Conservation (phyloP, 2,888 invertebrate genomes). For the Aelia acuminata region DNA sequence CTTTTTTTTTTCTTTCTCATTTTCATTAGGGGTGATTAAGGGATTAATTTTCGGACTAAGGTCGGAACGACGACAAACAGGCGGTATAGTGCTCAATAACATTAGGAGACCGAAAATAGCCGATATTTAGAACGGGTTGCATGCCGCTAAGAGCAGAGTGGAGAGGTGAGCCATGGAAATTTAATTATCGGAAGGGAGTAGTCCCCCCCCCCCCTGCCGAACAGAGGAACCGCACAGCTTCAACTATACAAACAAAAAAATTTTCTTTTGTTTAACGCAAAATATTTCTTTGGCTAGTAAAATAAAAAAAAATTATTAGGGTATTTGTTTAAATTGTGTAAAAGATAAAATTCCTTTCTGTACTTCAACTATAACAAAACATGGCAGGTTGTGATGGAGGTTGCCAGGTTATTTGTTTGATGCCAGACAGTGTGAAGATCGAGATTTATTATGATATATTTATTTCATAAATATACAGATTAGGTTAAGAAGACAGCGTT, state of each 20-base stretch:
- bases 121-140: neutral
- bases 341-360: neutral
- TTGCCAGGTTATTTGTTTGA: too few relatives aligned
- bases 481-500: too few relatives aligned
- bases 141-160: constrained; percentile 3
- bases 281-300: neutral
- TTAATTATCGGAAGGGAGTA: constrained; percentile 5
- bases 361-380: too few relatives aligned
- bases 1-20: neutral
- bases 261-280: neutral
- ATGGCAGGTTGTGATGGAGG: too few relatives aligned
- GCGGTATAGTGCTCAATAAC: neutral
- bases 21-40: neutral
- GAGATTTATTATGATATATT: too few relatives aligned
- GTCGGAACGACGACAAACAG: neutral
- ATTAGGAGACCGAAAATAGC: constrained; percentile 6
- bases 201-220: neutral
- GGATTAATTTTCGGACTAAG: neutral
- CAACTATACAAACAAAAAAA: neutral
- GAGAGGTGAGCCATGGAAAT: constrained; percentile 22
- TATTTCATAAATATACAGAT: too few relatives aligned
- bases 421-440: too few relatives aligned
- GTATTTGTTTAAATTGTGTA: neutral
- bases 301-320: neutral
- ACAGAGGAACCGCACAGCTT: neutral